Conservation (phyloP, 2,888 invertebrate genomes). For the Philopedon plagiatum region DNA sequence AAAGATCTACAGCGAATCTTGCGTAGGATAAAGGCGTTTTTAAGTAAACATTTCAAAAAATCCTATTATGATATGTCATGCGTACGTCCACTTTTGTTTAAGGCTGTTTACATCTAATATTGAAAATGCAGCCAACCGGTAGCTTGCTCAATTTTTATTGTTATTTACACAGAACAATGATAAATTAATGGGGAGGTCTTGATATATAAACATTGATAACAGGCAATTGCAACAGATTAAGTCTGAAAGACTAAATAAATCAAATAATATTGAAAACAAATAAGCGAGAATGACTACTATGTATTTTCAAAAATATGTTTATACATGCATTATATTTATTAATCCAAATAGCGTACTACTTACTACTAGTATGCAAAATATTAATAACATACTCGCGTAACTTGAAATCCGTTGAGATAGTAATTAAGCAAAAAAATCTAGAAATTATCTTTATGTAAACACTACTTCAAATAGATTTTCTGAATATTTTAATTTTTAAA, state of each 20-base stretch:
- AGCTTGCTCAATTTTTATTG: background rate
- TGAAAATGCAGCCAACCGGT: background rate
- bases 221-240: background rate
- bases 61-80: no score
- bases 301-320: background rate
- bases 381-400: background rate
- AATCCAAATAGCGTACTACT: background rate
- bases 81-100: background rate
- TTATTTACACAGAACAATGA: background rate
- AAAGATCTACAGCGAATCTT: no score
- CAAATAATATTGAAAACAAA: background rate
- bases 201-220: slow-evolving; percentile 5
- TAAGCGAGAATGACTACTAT: background rate
- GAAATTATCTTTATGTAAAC: no score
- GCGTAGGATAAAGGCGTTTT: no score
- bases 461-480: no score
- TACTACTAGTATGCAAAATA: background rate
- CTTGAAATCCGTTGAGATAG: background rate
- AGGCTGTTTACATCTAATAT: background rate
- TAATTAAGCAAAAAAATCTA: no score
- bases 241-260: background rate
- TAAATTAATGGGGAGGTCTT: background rate
- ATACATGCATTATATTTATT: background rate
- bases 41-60: no score
- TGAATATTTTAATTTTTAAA: no score